These are phyloP conservation scores for Camponotus fellah DNA, from an alignment of 2,888 invertebrate genomes.

Conservation along the genomic window DNA sequence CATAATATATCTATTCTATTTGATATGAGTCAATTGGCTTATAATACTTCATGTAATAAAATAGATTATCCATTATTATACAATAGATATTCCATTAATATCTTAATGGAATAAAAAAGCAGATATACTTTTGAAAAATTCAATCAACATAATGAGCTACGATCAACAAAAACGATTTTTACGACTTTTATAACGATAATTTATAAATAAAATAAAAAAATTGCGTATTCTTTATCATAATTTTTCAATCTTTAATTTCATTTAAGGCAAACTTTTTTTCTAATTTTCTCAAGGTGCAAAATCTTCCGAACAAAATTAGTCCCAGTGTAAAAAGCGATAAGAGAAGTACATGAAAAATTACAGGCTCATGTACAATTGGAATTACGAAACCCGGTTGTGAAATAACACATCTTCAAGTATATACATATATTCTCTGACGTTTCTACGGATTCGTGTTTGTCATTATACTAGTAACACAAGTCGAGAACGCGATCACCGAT, in stretches of 20 bases:
- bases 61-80: too few species aligned
- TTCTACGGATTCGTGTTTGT: constrained; percentile 15
- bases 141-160: background rate
- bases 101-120: background rate
- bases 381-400: constrained; percentile 17
- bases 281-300: constrained; percentile 16
- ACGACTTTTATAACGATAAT: background rate
- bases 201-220: background rate
- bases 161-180: background rate
- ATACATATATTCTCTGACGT: constrained; percentile 6
- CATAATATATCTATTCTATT: background rate
- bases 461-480: background rate
- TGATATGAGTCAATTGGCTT: background rate
- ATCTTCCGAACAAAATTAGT: background rate
- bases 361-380: background rate
- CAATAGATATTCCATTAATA: background rate
- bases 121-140: background rate
- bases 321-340: background rate
- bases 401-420: background rate
- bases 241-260: background rate
- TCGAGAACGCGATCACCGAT: constrained; percentile 29
- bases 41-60: background rate
- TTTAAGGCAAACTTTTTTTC: constrained; percentile 9
- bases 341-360: background rate
- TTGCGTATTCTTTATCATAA: background rate